Evolutionary conservation across 2,113 vertebrate genomes (phyloP), one percentile per base, ranked within the genome.

Genomic region (Cavia porcellus): DNA sequence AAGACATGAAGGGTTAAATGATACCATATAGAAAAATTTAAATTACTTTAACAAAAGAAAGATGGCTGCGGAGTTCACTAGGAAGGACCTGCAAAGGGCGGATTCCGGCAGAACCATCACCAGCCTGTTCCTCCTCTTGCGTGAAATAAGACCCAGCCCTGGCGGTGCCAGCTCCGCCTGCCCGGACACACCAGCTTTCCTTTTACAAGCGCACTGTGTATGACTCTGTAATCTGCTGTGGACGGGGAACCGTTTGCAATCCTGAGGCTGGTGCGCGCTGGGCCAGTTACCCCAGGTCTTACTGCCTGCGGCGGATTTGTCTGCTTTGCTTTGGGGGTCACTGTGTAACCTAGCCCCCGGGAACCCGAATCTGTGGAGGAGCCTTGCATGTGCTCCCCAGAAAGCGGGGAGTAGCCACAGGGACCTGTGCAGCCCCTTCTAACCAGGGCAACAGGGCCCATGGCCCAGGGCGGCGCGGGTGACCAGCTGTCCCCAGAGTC

Each of bases 1-100:
- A 32, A 93, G 74, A 74, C 32, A 89, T 72, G 92, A 93, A 92
- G 95, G 68, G 57, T 52, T 52, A 88, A 94, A 84, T 79, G 50
- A 79, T 86, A n/a, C 22, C 52, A 13, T 28, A 47, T 0, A 81
- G 79, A 79, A 82, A 80, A 55, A n/a, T 28, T 57, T 42, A 80
- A 57, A 84, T 66, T 59, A 77, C 68, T 86, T 22, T 35, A 13
- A 19, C 55, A 70, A 66, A 74, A 88, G 68, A 20, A 50, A 35
- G 47, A 35, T n/a, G 6, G 10, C 22, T 3, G 0, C 6, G 45
- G 57, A 74, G 47, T 75, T 38, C 45, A 95, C 61, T 5, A 68
- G 68, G 83, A 32, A 80, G 92, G n/a, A 50, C 19, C 30, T 3
- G n/a, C 84, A 14, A 28, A 68, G 90, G 32, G 11, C 28, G 24